Conservation (phyloP, 1,140 invertebrate genomes). For the Conopomorpha cramerella region DNA sequence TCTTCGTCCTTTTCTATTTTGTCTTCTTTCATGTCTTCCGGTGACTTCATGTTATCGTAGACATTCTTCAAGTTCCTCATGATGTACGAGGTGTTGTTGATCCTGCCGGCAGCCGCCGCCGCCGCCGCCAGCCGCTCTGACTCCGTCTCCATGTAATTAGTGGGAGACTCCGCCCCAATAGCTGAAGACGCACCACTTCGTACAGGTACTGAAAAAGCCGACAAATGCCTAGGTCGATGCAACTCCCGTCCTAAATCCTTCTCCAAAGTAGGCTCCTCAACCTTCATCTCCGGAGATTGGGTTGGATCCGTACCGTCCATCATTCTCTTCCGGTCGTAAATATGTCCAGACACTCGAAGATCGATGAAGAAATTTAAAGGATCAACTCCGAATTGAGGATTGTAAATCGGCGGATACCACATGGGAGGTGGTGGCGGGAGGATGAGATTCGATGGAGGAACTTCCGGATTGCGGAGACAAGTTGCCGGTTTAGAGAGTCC, state of each 20-base stretch:
- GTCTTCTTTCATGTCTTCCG: slow-evolving; percentile 18
- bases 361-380: slow-evolving; percentile 83
- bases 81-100: slow-evolving; percentile 38
- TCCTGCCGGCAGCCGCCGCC: slow-evolving; percentile 16
- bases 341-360: slow-evolving; percentile 77
- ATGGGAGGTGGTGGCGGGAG: slow-evolving; percentile 69
- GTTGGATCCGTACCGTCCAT: slow-evolving; percentile 34
- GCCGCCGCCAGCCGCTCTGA: slow-evolving; percentile 4
- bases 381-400: slow-evolving; percentile 77
- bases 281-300: slow-evolving; percentile 18
- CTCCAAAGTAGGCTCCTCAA: slow-evolving; percentile 29
- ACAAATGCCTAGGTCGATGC: slow-evolving; percentile 63
- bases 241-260: slow-evolving; percentile 49
- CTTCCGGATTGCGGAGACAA: slow-evolving; percentile 27
- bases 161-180: slow-evolving; percentile 12
- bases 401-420: slow-evolving; percentile 75
- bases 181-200: slow-evolving; percentile 18
- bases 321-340: slow-evolving; percentile 73
- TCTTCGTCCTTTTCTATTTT: slow-evolving; percentile 26
- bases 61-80: slow-evolving; percentile 49
- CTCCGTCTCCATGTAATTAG: slow-evolving; percentile 39
- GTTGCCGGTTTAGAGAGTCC: slow-evolving; percentile 40
- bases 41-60: slow-evolving; percentile 30
- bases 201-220: slow-evolving; percentile 68
- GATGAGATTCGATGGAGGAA: slow-evolving; percentile 59